Percentiles rank a stretch among this genome's conserved stretches.
phyloP scores from a whole-genome alignment of 2,113 vertebrate genomes.

The Anseranas semipalmata region DNA sequence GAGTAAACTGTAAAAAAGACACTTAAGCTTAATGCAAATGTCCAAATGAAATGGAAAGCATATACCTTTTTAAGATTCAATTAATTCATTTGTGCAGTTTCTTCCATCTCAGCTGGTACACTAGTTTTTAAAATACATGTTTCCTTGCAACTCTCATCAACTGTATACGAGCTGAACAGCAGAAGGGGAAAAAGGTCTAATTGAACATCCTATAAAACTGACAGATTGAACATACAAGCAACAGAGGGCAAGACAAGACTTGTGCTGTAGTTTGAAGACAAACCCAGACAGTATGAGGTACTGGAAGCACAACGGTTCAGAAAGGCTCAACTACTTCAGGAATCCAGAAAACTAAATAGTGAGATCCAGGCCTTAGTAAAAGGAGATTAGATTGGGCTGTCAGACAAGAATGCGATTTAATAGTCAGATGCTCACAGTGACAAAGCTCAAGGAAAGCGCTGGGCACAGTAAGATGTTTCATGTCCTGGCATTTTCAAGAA shows the following conservation, averaged over 20 bases:
- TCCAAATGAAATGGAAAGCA: slow-evolving; percentile 43
- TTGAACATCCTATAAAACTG: slow-evolving; percentile 21
- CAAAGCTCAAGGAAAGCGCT: slow-evolving; percentile 3
- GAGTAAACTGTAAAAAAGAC: neutral
- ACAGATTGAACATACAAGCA: neutral
- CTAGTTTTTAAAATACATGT: slow-evolving; percentile 53
- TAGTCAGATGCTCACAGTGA: neutral
- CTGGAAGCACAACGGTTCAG: slow-evolving; percentile 6
- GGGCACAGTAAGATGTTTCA: neutral
- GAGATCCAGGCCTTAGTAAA: neutral
- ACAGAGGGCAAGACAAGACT: neutral
- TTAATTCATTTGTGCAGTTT: slow-evolving; percentile 48
- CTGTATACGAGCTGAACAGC: slow-evolving; percentile 61
- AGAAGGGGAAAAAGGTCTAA: slow-evolving; percentile 54
- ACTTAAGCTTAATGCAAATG: neutral
- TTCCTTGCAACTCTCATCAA: slow-evolving; percentile 67
- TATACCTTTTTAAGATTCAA: slow-evolving; percentile 58
- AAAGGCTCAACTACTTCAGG: neutral
- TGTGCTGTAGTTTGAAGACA: neutral
- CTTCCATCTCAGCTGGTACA: slow-evolving; percentile 59
- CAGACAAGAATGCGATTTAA: neutral
- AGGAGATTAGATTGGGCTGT: neutral
- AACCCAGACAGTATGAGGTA: neutral
- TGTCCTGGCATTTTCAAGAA: neutral
- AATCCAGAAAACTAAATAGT: neutral